Evolutionary conservation across 2,113 vertebrate genomes (phyloP), one percentile per base, ranked within the genome.

Genomic region (Macrotis lagotis): DNA sequence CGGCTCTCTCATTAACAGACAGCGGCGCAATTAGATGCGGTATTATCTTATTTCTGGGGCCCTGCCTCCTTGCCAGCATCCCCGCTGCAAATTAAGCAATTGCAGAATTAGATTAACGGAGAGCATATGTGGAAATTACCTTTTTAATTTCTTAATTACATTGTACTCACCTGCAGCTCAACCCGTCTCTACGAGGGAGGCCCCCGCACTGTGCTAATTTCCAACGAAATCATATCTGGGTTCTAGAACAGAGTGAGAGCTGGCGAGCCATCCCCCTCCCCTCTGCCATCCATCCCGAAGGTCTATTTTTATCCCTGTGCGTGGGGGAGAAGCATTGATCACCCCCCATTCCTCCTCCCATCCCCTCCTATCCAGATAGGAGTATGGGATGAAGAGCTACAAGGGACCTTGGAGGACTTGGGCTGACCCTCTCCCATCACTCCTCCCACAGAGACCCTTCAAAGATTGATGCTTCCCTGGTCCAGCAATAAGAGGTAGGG

Each of bases 141-240:
- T 98, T 98, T 83, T 98, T 98, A 98, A 98, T 98, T 98, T 98
- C 98, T 98, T 98, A 98, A 98, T 98, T 98, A 98, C 98, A 96
- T 97, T 97, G 98, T 98, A 97, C 97, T 98, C 98, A 98, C 98
- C 98, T 98, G 98, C 98, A 97, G 98, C 97, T 98, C 98, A 97
- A 95, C 98, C 97, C 95, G 95, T 96, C 97, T 97, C 94, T 52
- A 89, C 93, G 97, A 95, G 96, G 93, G 97, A 95, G 96, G 93
- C 31, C 95, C 95, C 95, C 95, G 95, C 97, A 95, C 92, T 93
- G 97, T 97, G 97, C 97, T 96, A 97, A 96, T 97, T 98, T 97
- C 95, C 96, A 98, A 90, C 90, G 96, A 97, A 97, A 97, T 90
- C 91, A 96, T 97, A 97, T 97, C 97, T 96, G 51, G 95, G 95